Evolutionary conservation across 2,888 invertebrate species (phyloP), one percentile per base, ranked within the genome.

Genomic region (Troides aeacus): DNA sequence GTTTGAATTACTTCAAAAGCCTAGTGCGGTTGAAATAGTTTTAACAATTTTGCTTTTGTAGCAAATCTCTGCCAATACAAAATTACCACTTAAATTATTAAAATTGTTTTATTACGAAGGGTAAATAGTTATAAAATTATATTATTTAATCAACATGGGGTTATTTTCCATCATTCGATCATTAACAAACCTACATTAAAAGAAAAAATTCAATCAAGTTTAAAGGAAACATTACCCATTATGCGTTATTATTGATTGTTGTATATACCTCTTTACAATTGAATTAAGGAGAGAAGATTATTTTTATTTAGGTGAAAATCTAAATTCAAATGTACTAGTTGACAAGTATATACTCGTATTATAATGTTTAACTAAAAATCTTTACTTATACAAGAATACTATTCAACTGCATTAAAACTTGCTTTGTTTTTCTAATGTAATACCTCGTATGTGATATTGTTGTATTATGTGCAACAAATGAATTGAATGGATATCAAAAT

Each of bases 1-100:
- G 85, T 87, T 87, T 87, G 84, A 87, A 86, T 84, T 79, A 82
- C 81, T 81, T 79, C 77, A 77, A 84, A 79, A 82, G 85, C 83
- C 78, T 79, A 77, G 56, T n/a, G 5, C 56, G 18, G 18, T 50
- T 15, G 18, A 50, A 50, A 50, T 50, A 18, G 50, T 50, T 50
- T 50, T 5, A 50, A 15, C 50, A 18, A 50, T 50, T 30, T 17
- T 50, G 5, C 18, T 50, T 50, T 50, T 50, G 15, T 18, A 50
- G 50, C 18, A 15, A 50, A 50, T 39, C 39, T 10, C 39, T 39
- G 7, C 39, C 39, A 0, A 39, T 4, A 39, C 8, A 39, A 39
- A 39, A 10, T 10, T 15, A 50, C 15, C 1, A 50, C 18, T 50
- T 50, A 50, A 50, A 50, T 18, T 17, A 46, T 46, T 46, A 8